Conservation (phyloP, 2,888 invertebrate species). For the Sphaeridia pumilis region DNA sequence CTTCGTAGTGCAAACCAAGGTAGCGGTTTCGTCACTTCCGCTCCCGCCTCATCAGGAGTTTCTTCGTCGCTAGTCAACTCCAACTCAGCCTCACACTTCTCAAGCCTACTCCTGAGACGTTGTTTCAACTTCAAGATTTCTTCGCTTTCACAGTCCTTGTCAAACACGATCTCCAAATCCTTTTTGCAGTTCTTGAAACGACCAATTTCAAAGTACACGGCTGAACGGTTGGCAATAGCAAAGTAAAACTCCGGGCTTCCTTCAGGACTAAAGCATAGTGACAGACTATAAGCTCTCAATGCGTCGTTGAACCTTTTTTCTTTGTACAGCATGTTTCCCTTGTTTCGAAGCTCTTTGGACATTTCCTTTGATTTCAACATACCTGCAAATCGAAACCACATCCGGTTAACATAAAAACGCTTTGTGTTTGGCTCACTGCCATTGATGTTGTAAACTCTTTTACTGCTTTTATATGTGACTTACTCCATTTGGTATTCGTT, state of each 20-base stretch:
- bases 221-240: conserved; percentile 21
- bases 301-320: conserved; percentile 15
- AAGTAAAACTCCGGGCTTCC: conserved; percentile 10
- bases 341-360: conserved; percentile 11
- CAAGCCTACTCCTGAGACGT: conserved; percentile 8
- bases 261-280: conserved; percentile 19
- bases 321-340: conserved; percentile 25
- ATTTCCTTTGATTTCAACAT: conserved; percentile 8
- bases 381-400: background rate
- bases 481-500: background rate
- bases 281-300: conserved; percentile 24
- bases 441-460: too few relatives aligned
- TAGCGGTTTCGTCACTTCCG: too few relatives aligned
- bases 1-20: conserved; percentile 19
- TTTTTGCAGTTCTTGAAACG: conserved; percentile 10
- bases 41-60: background rate
- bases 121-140: conserved; percentile 6
- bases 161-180: conserved; percentile 17
- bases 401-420: too few relatives aligned
- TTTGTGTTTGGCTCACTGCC: too few relatives aligned
- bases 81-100: conserved; percentile 9
- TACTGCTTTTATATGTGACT: background rate
- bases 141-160: background rate
- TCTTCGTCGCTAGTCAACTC: conserved; percentile 4
- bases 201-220: conserved; percentile 17